These are phyloP conservation scores for Cosmia pyralina DNA, from an alignment of 2,888 invertebrate species.

Conservation along the genomic window DNA sequence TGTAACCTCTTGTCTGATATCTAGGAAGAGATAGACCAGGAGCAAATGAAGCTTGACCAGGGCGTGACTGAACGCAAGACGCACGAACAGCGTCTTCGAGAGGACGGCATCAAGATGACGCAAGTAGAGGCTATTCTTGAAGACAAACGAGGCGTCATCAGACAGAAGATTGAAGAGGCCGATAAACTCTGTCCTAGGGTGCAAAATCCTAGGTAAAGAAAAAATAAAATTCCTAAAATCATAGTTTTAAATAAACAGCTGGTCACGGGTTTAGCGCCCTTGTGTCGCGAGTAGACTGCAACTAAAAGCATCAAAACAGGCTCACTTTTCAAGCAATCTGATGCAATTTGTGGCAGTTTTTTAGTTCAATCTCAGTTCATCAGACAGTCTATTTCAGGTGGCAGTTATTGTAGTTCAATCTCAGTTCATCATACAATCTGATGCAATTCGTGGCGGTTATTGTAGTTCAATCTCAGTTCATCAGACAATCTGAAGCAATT, in stretches of 20 bases:
- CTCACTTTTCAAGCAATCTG: no score
- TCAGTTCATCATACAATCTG: no score
- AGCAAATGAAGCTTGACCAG: conserved; percentile 82
- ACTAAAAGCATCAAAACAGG: no score
- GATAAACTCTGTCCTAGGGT: conserved; percentile 84
- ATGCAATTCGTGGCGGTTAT: no score
- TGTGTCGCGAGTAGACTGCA: no score
- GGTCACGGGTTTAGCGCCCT: not conserved
- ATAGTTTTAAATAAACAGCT: not conserved
- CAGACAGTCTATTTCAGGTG: no score
- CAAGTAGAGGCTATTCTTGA: conserved; percentile 79
- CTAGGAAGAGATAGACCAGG: conserved; percentile 87
- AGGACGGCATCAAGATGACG: conserved; percentile 82
- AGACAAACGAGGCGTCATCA: conserved; percentile 76
- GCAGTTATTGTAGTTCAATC: no score
- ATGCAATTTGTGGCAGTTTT: no score
- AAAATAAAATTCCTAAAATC: no score
- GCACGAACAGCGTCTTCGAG: conserved; percentile 76
- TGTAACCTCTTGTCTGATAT: conserved; percentile 1
- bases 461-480: no score
- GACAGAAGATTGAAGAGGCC: conserved; percentile 81
- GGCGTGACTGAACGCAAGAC: conserved; percentile 74
- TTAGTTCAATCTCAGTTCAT: no score
- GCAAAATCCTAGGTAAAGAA: conserved; percentile 84
- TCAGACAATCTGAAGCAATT: no score